A percentile compares a stretch with the other conserved stretches of the same genome.
phyloP scores from a whole-genome alignment of 1,140 invertebrate species.

The Homarus americanus region DNA sequence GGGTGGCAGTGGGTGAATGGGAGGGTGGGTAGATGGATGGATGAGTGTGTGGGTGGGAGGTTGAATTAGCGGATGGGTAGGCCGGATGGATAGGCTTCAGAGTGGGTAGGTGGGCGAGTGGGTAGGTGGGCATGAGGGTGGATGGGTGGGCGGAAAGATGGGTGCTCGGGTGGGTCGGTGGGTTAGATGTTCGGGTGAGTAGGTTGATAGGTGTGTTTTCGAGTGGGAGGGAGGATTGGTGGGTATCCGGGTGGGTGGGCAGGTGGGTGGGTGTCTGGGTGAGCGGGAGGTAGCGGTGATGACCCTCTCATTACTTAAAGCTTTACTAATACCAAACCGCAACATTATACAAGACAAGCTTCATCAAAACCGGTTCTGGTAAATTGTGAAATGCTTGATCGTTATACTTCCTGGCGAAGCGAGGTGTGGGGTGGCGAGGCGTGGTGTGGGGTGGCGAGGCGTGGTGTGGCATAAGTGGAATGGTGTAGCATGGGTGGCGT shows the following conservation, averaged over 20 bases:
- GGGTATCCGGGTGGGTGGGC: not conserved
- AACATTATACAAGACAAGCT: constrained; percentile 25
- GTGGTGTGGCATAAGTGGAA: too few species aligned
- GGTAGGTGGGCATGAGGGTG: not conserved
- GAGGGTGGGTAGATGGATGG: too few species aligned
- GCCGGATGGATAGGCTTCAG: too few species aligned
- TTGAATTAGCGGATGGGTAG: too few species aligned
- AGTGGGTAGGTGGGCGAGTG: not conserved
- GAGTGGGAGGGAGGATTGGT: not conserved
- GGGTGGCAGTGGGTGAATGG: too few species aligned
- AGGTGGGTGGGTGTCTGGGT: not conserved
- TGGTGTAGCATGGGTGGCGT: too few species aligned
- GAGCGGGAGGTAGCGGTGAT: not conserved
- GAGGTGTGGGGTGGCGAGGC: not conserved
- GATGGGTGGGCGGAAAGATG: constrained; percentile 2
- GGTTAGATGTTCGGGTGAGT: too few species aligned
- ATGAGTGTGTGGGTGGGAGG: too few species aligned
- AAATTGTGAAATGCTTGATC: constrained; percentile 53
- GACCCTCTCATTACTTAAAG: constrained; percentile 14
- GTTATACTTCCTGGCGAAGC: constrained; percentile 20
- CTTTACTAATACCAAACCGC: not conserved
- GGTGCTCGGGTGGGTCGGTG: not conserved
- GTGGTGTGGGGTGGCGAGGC: not conserved
- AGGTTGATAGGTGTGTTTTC: too few species aligned
- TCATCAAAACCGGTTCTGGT: constrained; percentile 33